A percentile compares a stretch with the other conserved stretches of the same genome.
Evolutionary conservation across 2,797 vertebrate genomes (phyloP).

Genomic region (Mormyrops attenuatus): DNA sequence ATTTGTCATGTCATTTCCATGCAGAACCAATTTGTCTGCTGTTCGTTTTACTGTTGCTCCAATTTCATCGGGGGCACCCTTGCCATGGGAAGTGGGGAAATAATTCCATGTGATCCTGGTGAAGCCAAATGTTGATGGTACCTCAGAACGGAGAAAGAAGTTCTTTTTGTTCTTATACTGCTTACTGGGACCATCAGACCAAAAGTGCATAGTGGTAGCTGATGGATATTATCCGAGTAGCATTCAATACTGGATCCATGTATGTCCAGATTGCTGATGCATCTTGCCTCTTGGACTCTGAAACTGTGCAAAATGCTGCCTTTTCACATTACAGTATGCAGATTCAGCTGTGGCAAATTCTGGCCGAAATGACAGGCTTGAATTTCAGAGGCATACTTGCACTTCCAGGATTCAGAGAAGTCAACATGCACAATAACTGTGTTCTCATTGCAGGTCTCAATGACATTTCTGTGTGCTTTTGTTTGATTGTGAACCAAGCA

Average conservation of each 20-base stretch:
- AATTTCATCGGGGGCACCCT: slow-evolving; percentile 23
- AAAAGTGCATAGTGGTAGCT: slow-evolving; percentile 22
- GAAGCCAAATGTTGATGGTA: slow-evolving; percentile 17
- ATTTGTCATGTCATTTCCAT: slow-evolving; percentile 16
- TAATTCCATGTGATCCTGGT: slow-evolving; percentile 22
- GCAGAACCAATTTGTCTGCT: slow-evolving; percentile 9
- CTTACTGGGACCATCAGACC: slow-evolving; percentile 26
- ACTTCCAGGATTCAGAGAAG: slow-evolving; percentile 22
- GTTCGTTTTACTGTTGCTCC: slow-evolving; percentile 24
- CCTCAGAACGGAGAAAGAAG: slow-evolving; percentile 13
- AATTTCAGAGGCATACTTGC: slow-evolving; percentile 19
- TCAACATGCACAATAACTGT: slow-evolving; percentile 23
- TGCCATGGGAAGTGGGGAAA: slow-evolving; percentile 26
- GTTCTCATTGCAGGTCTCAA: slow-evolving; percentile 18
- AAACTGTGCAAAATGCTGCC: slow-evolving; percentile 20
- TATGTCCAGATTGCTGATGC: slow-evolving; percentile 14
- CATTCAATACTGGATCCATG: slow-evolving; percentile 19
- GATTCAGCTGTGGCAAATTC: slow-evolving; percentile 14
- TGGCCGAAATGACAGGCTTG: slow-evolving; percentile 20
- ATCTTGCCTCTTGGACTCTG: slow-evolving; percentile 25
- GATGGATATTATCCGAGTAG: background rate
- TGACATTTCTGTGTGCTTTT: slow-evolving; percentile 3
- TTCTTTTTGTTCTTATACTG: slow-evolving; percentile 27
- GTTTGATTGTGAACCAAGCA: slow-evolving; percentile 18
- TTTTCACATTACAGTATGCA: slow-evolving; percentile 25